These are phyloP conservation scores for Xylocopa sonorina DNA, from an alignment of 1,140 invertebrate species.

Conservation along the genomic window DNA sequence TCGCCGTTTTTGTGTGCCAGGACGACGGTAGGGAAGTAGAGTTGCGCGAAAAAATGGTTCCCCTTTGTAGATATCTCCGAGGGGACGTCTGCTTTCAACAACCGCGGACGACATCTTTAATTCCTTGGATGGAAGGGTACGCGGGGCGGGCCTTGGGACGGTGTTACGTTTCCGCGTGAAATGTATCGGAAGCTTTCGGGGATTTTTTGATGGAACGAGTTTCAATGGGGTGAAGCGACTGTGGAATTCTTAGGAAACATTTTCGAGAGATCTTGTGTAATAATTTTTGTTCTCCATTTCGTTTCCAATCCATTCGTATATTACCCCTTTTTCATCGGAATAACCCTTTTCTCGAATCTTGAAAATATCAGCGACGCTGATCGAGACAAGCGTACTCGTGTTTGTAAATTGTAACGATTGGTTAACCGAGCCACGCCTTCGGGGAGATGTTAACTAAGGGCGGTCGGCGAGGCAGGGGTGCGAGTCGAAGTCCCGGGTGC, in stretches of 20 bases:
- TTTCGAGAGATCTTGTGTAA: too few relatives aligned
- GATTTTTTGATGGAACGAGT: not conserved
- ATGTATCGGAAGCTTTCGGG: not conserved
- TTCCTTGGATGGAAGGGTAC: slow-evolving; percentile 1
- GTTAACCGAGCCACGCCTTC: too few relatives aligned
- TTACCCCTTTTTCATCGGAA: too few relatives aligned
- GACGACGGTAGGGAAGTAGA: not conserved
- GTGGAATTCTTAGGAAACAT: too few relatives aligned
- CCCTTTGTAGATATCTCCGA: not conserved
- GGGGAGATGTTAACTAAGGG: too few relatives aligned
- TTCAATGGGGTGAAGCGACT: not conserved
- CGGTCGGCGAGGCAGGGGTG: not conserved
- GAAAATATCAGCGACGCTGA: too few relatives aligned
- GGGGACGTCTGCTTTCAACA: not conserved
- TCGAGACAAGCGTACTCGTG: too few relatives aligned
- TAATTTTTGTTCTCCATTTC: too few relatives aligned
- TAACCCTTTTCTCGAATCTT: too few relatives aligned
- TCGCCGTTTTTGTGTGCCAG: not conserved
- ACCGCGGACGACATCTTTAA: not conserved
- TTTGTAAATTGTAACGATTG: too few relatives aligned
- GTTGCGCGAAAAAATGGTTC: not conserved
- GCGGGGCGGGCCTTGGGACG: not conserved
- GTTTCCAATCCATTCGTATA: too few relatives aligned
- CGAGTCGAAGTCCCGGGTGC: not conserved
- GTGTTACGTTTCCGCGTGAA: not conserved